Base-by-base conservation (phyloP, 2,113 vertebrate species). In the Gallinago paraguaiae region DNA sequence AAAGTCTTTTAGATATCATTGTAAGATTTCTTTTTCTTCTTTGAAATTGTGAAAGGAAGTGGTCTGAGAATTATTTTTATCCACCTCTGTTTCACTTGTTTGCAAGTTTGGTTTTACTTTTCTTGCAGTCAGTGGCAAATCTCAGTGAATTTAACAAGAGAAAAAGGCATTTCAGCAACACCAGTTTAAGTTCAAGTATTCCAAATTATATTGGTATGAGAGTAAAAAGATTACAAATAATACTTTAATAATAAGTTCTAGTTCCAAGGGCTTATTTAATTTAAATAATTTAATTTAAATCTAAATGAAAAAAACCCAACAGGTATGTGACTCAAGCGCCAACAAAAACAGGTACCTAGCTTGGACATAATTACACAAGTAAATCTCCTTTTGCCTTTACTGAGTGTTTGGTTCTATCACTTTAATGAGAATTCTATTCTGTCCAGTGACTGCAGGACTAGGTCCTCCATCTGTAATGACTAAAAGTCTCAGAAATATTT, bases 281-380 rank as follows among this genome's bases (percentile, higher is more conserved):
- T 92, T 71, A 76, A 91, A 72, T 46, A 57, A 86, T 80, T 75
- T 59, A 68, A 91, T 90, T 88, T 86, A 67, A 88, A 65, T 87
- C 64, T 91, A 69, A 91, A 92, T 59, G 1, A 57, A 61, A 92
- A 92, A 82, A 30, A 94, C 24, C 24, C 45, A 94, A 64, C 19
- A 90, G 31, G 28, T 82, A 54, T 85, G 37, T 69, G 17, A 54
- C 45, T 76, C 10, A 74, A 91, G 8, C 33, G 54, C 77, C 63
- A 82, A 76, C 28, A 85, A 85, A 87, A 94, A 35, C 48, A 86
- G 37, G 43, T 72, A 61, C 15, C 24, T 83, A 71, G 20, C 13
- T 89, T 76, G 78, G 61, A 45, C 25, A 45, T 41, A 75, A 71
- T 85, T 87, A 72, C 50, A 11, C 22, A 84, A 80, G 24, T 76